These are phyloP conservation scores for Propithecus deckenii DNA, from an alignment of 2,797 vertebrate species.

Conservation along the genomic window DNA sequence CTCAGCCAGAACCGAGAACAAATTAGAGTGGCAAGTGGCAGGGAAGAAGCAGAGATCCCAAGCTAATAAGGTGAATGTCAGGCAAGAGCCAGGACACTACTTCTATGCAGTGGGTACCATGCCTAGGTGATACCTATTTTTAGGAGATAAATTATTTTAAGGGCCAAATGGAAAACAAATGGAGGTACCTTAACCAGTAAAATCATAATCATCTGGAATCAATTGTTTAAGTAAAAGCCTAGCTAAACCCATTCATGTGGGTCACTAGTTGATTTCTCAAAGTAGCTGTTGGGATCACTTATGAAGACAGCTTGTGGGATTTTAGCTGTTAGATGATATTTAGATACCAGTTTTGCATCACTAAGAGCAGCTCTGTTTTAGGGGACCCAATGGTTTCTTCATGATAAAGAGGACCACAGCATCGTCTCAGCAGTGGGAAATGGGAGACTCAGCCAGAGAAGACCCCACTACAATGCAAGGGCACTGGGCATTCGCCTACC, in stretches of 20 bases:
- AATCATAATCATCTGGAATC: background rate
- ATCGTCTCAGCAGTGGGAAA: background rate
- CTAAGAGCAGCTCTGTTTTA: background rate
- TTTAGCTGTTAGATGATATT: background rate
- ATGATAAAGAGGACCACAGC: fast-evolving
- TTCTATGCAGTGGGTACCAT: background rate
- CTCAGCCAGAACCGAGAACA: background rate
- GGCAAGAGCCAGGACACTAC: background rate
- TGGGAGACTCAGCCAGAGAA: background rate
- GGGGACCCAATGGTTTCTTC: background rate
- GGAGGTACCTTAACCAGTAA: background rate
- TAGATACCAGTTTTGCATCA: background rate
- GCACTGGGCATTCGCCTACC: background rate
- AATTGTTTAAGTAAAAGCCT: background rate
- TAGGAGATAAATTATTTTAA: background rate
- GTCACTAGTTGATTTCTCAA: background rate
- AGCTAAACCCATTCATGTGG: background rate
- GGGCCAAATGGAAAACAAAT: background rate
- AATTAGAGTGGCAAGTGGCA: background rate
- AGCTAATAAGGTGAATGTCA: background rate
- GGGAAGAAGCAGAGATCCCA: background rate
- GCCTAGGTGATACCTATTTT: background rate
- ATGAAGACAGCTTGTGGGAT: background rate
- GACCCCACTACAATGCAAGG: background rate
- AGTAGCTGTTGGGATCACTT: background rate